These are phyloP conservation scores for Lutjanus erythropterus DNA, from an alignment of 2,113 vertebrate species.

Conservation along the genomic window DNA sequence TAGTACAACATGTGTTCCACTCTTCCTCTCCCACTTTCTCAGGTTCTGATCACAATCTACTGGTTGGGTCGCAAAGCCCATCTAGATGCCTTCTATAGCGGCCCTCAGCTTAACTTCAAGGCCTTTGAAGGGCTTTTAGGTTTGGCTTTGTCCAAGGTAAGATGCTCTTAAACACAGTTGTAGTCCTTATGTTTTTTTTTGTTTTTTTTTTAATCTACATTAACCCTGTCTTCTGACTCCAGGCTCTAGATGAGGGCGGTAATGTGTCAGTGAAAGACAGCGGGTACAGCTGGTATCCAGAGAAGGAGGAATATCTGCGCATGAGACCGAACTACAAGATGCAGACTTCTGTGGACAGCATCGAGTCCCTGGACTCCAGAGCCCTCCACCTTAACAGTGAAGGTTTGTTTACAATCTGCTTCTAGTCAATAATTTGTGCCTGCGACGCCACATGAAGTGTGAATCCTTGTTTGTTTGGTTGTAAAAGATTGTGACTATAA, in stretches of 20 bases:
- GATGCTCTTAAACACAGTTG: neutral
- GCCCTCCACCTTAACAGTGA: constrained; percentile 86
- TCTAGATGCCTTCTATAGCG: constrained; percentile 87
- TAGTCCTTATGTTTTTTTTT: neutral
- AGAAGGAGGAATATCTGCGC: constrained; percentile 80
- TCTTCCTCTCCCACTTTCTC: constrained; percentile 43
- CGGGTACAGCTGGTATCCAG: constrained; percentile 86
- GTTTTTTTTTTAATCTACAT: neutral
- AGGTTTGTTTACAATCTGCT: constrained; percentile 78
- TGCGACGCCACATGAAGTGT: neutral
- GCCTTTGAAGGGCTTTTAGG: constrained; percentile 94
- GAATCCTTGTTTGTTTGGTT: neutral
- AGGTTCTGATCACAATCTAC: constrained; percentile 98
- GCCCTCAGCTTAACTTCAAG: constrained; percentile 93
- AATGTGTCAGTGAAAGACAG: constrained; percentile 87
- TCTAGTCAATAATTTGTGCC: neutral
- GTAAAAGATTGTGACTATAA: neutral
- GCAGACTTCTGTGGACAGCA: constrained; percentile 89
- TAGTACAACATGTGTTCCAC: too few relatives aligned
- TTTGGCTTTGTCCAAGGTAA: constrained; percentile 74
- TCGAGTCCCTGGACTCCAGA: constrained; percentile 87
- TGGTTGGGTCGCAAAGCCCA: constrained; percentile 97
- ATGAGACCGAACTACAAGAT: constrained; percentile 78
- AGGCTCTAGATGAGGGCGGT: constrained; percentile 79
- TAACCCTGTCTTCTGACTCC: constrained; percentile 15